These are phyloP conservation scores for Chaenogobius annularis DNA, from an alignment of 2,113 vertebrate species.

Conservation along the genomic window DNA sequence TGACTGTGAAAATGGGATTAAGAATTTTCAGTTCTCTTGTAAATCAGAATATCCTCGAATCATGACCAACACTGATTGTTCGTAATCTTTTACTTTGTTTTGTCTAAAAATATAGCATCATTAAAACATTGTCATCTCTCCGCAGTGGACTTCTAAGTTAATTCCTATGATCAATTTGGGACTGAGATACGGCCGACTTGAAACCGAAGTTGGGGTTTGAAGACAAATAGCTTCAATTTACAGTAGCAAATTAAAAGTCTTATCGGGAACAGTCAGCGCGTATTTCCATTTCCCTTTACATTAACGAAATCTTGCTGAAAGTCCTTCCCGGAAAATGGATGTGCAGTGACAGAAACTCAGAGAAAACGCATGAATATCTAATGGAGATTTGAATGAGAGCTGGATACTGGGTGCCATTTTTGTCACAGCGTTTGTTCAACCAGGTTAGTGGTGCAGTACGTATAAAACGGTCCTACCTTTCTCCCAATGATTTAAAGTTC, in stretches of 20 bases:
- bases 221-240: constrained; percentile 76
- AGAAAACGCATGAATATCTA: constrained; percentile 64
- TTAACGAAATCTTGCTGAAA: constrained; percentile 61
- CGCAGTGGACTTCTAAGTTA: constrained; percentile 29
- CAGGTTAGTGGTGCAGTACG: constrained; percentile 21
- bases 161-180: constrained; percentile 67
- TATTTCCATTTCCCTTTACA: constrained; percentile 67
- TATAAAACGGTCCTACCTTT: constrained; percentile 1
- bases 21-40: no score
- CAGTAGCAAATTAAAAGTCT: constrained; percentile 74
- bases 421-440: constrained; percentile 15
- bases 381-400: constrained; percentile 50
- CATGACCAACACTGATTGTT: background rate
- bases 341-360: constrained; percentile 44
- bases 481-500: constrained; percentile 15
- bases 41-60: no score
- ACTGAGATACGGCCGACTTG: constrained; percentile 60
- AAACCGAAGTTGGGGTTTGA: constrained; percentile 70
- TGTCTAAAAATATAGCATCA: constrained; percentile 2
- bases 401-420: constrained; percentile 6
- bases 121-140: constrained; percentile 5
- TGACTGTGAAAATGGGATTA: no score
- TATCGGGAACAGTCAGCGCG: constrained; percentile 65
- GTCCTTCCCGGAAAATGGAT: constrained; percentile 53
- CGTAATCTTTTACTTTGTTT: background rate